These are phyloP conservation scores for Catonia carolina DNA, from an alignment of 2,888 invertebrate genomes.

Conservation along the genomic window DNA sequence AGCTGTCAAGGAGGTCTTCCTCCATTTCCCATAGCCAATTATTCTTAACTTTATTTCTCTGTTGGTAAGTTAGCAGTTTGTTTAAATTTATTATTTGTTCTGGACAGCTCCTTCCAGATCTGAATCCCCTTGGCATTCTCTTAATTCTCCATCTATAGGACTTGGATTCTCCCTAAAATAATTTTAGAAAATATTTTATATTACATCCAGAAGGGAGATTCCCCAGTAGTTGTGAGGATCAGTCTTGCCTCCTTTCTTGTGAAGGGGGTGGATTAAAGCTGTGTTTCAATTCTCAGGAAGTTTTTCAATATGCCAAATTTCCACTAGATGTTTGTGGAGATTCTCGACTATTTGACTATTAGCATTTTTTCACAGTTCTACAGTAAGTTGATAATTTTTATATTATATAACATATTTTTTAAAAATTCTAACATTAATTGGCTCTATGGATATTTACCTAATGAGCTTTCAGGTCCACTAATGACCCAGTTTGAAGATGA, in stretches of 20 bases:
- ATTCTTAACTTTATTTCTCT: no score
- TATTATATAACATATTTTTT: no score
- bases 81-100: conserved; percentile 1
- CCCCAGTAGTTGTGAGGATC: not conserved
- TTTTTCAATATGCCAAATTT: not conserved
- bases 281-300: not conserved
- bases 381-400: no score
- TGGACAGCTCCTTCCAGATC: not conserved
- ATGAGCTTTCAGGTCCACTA: conserved; percentile 57
- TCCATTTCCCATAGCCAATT: no score
- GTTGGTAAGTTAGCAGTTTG: no score
- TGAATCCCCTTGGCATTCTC: not conserved
- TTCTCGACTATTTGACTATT: not conserved
- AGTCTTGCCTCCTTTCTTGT: not conserved
- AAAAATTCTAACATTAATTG: no score
- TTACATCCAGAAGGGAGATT: not conserved
- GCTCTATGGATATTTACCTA: conserved; percentile 47
- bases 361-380: not conserved
- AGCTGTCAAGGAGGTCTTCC: no score
- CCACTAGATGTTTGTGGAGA: not conserved
- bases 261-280: not conserved
- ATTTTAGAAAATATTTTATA: not conserved
- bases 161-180: not conserved
- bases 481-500: conserved; percentile 63
- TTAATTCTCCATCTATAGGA: not conserved